phyloP scores from a whole-genome alignment of 23 tunicate genomes.

The Trididemnum clinides region DNA sequence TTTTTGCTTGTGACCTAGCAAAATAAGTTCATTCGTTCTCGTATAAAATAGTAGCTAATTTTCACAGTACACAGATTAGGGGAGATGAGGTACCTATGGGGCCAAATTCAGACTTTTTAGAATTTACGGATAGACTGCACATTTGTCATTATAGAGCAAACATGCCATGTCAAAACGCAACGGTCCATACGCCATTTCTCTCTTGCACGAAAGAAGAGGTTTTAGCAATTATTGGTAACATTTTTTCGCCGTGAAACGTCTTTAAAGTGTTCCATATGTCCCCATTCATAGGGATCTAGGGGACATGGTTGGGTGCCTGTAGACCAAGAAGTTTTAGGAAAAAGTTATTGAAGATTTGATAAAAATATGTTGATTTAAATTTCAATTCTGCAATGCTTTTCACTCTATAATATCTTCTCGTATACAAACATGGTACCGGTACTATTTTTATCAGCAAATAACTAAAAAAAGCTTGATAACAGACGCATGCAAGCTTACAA shows the following conservation, averaged over 20 bases:
- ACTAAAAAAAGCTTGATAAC: background rate
- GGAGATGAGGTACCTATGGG: background rate
- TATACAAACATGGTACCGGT: background rate
- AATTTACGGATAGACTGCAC: background rate
- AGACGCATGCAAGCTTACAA: background rate
- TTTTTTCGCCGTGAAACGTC: background rate
- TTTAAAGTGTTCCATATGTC: background rate
- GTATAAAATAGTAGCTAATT: too few relatives aligned
- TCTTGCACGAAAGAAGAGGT: background rate
- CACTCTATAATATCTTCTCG: background rate
- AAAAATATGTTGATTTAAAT: background rate
- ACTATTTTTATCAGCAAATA: background rate
- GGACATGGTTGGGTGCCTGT: background rate
- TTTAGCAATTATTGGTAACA: background rate
- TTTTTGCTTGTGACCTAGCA: too few relatives aligned
- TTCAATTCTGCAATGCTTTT: background rate
- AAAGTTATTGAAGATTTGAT: background rate
- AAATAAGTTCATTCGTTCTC: too few relatives aligned
- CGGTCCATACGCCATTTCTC: background rate
- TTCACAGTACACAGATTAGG: too few relatives aligned
- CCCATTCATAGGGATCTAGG: too few relatives aligned
- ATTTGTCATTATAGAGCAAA: background rate
- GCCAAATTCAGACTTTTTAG: background rate
- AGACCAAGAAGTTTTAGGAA: background rate
- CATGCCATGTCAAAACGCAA: background rate